phyloP scores from a whole-genome alignment of 2,113 vertebrate genomes.

The Diphyllodes magnificus region DNA sequence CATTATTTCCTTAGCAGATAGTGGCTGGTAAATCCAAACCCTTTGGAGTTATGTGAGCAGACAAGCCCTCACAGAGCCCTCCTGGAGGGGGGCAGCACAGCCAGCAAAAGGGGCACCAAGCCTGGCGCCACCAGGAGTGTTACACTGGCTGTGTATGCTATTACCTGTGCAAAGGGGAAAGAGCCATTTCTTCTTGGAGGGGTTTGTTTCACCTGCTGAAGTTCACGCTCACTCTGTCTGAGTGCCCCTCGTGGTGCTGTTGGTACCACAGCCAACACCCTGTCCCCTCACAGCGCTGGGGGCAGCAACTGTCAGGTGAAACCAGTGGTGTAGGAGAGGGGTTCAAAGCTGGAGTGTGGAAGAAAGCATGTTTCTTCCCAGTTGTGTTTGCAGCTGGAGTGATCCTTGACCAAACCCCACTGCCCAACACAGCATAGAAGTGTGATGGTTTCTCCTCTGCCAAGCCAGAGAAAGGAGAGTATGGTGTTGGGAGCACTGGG shows the following conservation, averaged over 20 bases:
- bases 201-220: not conserved
- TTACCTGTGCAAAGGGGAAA: not conserved
- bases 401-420: not conserved
- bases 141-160: not conserved
- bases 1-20: not conserved
- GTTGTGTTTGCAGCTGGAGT: not conserved
- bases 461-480: not conserved
- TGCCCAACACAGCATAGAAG: not conserved
- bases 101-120: not conserved
- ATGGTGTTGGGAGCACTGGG: rapidly evolving
- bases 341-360: not conserved
- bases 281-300: rapidly evolving
- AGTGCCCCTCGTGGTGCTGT: not conserved
- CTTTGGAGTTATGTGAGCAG: not conserved
- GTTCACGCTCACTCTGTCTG: not conserved
- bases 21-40: not conserved
- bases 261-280: not conserved
- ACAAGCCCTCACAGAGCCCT: not conserved
- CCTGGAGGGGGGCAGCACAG: not conserved
- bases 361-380: not conserved
- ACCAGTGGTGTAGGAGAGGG: not conserved
- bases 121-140: not conserved
- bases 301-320: not conserved
- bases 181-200: not conserved
- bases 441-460: not conserved